Evolutionary conservation across 2,888 invertebrate species (phyloP).

Genomic region (Polyommatus iphigenia): DNA sequence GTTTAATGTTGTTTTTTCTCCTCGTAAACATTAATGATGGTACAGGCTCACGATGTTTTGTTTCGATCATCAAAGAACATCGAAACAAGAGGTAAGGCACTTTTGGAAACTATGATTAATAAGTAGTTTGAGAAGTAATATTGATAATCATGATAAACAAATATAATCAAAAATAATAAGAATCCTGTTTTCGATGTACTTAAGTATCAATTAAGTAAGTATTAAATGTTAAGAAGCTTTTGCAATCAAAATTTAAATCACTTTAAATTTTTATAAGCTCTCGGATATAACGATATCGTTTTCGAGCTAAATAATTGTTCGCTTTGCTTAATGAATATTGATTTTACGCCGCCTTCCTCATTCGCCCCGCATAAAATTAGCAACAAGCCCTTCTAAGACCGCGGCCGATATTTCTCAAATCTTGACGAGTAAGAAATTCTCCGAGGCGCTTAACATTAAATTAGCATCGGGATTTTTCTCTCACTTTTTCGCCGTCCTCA

Average conservation of each 20-base stretch:
- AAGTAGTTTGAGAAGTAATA: background rate
- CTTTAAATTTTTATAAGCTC: constrained; percentile 46
- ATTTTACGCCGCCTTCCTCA: constrained; percentile 61
- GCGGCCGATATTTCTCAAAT: constrained; percentile 68
- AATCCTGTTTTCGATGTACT: background rate
- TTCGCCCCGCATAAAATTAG: constrained; percentile 77
- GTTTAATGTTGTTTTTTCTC: background rate
- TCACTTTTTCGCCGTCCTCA: constrained; percentile 60
- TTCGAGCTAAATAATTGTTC: constrained; percentile 65
- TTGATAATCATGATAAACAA: background rate
- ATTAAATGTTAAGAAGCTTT: background rate
- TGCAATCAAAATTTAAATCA: constrained; percentile 30
- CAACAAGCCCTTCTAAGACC: constrained; percentile 66
- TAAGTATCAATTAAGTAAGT: background rate
- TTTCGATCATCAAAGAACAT: background rate
- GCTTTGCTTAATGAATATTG: constrained; percentile 73
- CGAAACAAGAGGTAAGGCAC: too few relatives aligned
- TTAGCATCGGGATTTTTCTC: constrained; percentile 77
- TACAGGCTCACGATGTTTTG: background rate
- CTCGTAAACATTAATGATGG: constrained; percentile 4
- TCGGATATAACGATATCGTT: constrained; percentile 65
- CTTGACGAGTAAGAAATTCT: constrained; percentile 72
- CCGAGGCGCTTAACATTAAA: constrained; percentile 76
- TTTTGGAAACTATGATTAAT: background rate
- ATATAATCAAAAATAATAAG: background rate